These are phyloP conservation scores for Cataglyphis hispanica DNA, from an alignment of 1,140 invertebrate genomes.

Conservation along the genomic window DNA sequence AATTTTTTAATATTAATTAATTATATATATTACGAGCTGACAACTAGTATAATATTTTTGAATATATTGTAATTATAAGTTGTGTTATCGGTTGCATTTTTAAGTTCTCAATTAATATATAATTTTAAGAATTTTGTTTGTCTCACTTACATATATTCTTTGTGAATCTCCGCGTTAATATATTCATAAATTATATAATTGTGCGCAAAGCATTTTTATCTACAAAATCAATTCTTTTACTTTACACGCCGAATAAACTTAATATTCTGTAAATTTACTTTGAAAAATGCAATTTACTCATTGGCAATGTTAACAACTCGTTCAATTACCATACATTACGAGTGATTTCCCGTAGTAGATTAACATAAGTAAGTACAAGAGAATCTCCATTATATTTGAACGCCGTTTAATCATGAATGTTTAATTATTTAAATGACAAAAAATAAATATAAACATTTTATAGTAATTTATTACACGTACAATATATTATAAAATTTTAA, in stretches of 20 bases:
- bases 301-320: neutral
- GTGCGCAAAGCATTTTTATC: neutral
- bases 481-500: too few species aligned
- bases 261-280: conserved; percentile 25
- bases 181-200: neutral
- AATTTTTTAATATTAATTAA: conserved; percentile 15
- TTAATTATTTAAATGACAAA: too few species aligned
- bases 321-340: conserved; percentile 43
- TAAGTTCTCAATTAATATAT: neutral
- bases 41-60: neutral
- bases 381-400: too few species aligned
- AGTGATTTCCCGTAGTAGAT: conserved; percentile 27
- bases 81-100: neutral
- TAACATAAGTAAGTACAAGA: conserved; percentile 38
- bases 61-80: neutral
- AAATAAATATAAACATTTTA: too few species aligned
- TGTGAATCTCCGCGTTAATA: neutral
- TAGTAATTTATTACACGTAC: too few species aligned
- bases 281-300: conserved; percentile 19
- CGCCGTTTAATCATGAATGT: too few species aligned
- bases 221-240: neutral
- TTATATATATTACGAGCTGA: neutral
- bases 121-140: neutral
- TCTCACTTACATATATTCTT: neutral
- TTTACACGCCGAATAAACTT: neutral